Conservation (phyloP, 2,113 vertebrate genomes). For the Phoenicopterus ruber region DNA sequence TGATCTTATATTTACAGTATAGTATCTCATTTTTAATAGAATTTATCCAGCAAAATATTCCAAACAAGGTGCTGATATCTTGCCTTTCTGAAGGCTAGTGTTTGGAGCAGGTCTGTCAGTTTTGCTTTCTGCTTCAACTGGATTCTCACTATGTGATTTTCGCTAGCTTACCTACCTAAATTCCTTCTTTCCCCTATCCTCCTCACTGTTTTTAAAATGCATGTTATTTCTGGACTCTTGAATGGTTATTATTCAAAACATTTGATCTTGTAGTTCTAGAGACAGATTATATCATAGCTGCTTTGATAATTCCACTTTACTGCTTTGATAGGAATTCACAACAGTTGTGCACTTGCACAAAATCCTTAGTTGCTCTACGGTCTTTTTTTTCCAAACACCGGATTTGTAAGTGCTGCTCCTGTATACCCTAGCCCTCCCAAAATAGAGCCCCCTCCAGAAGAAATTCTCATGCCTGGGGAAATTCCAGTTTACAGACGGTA, state of each 20-base stretch:
- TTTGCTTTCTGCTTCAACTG: not conserved
- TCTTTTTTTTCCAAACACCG: not conserved
- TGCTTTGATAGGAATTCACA: not conserved
- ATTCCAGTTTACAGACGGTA: not conserved
- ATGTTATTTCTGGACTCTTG: not conserved
- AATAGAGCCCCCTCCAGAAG: not conserved
- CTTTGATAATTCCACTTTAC: not conserved
- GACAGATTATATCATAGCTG: not conserved
- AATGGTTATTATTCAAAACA: conserved; percentile 6
- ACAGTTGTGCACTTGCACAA: not conserved
- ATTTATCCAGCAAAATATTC: conserved; percentile 29
- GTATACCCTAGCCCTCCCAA: not conserved
- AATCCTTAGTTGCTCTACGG: not conserved
- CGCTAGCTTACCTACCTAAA: not conserved
- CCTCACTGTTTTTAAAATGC: not conserved
- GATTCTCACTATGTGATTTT: not conserved
- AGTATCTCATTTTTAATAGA: conserved; percentile 45
- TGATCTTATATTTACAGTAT: conserved; percentile 5
- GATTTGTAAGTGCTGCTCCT: not conserved
- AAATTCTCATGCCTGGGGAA: not conserved
- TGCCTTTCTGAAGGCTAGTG: not conserved
- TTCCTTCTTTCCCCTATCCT: not conserved
- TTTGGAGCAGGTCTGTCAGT: not conserved
- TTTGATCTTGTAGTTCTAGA: not conserved
- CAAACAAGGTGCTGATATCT: not conserved